Conservation (phyloP, 2,113 vertebrate genomes). For the Aspiorhynchus laticeps region DNA sequence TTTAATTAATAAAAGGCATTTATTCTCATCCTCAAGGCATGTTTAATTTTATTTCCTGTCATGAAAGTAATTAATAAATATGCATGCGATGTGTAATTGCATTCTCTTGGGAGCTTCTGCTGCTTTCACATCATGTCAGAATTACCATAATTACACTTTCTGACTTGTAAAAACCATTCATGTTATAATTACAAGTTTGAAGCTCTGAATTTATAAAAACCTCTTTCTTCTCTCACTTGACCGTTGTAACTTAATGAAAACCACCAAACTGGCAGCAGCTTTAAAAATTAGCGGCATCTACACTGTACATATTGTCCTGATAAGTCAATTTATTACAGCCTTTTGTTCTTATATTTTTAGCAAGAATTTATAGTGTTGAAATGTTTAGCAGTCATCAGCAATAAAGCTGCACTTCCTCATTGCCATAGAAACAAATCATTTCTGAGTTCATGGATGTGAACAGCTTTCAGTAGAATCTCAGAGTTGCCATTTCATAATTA, state of each 20-base stretch:
- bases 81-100: conserved; percentile 3
- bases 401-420: not conserved
- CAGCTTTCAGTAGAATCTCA: not conserved
- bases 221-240: not conserved
- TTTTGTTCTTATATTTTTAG: not conserved
- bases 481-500: not conserved
- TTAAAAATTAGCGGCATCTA: not conserved
- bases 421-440: conserved; percentile 10
- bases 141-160: conserved; percentile 1
- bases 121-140: not conserved
- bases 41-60: not conserved
- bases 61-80: conserved; percentile 1
- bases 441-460: not conserved
- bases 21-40: not conserved
- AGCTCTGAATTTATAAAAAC: not conserved
- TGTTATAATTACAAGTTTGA: conserved; percentile 8
- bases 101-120: not conserved
- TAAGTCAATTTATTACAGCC: not conserved
- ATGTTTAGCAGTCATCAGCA: not conserved
- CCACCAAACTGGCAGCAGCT: not conserved
- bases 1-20: not conserved
- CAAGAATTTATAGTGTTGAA: not conserved
- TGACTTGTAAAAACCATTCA: not conserved
- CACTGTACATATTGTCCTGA: not conserved
- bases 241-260: not conserved